Conservation (phyloP, 2,113 vertebrate genomes). For the Microcebus jonahi region DNA sequence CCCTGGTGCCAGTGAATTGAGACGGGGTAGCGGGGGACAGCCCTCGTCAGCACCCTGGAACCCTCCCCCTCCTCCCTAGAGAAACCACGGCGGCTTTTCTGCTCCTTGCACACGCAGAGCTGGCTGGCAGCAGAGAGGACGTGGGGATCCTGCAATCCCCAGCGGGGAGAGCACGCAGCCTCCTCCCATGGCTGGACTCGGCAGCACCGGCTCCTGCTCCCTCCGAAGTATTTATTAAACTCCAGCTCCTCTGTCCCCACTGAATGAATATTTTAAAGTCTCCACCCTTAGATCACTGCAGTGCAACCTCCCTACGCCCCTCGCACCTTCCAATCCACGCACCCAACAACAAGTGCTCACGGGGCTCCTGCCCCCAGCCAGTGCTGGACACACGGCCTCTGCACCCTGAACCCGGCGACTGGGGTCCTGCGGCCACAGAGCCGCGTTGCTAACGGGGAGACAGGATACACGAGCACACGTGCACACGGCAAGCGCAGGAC, state of each 20-base stretch:
- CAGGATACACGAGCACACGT: background rate
- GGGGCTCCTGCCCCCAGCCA: background rate
- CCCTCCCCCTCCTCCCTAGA: background rate
- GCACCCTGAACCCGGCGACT: background rate
- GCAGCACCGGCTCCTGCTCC: background rate
- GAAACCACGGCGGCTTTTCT: background rate
- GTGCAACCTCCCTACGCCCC: background rate
- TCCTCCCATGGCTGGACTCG: background rate
- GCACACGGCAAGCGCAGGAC: background rate
- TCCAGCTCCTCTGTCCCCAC: background rate
- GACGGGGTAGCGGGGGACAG: background rate
- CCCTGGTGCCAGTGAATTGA: background rate
- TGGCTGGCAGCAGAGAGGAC: background rate
- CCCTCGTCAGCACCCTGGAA: background rate
- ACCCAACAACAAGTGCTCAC: background rate
- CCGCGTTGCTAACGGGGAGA: background rate
- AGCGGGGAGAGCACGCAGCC: background rate
- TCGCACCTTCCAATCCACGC: background rate
- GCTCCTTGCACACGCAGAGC: background rate
- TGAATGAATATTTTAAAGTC: background rate
- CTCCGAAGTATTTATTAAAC: background rate
- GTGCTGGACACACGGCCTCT: background rate
- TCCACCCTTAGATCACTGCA: background rate
- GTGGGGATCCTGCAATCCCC: background rate
- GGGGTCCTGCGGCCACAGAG: background rate